Conservation (phyloP, 35 echinoderm and acorn worm genomes). For the Apostichopus californicus region DNA sequence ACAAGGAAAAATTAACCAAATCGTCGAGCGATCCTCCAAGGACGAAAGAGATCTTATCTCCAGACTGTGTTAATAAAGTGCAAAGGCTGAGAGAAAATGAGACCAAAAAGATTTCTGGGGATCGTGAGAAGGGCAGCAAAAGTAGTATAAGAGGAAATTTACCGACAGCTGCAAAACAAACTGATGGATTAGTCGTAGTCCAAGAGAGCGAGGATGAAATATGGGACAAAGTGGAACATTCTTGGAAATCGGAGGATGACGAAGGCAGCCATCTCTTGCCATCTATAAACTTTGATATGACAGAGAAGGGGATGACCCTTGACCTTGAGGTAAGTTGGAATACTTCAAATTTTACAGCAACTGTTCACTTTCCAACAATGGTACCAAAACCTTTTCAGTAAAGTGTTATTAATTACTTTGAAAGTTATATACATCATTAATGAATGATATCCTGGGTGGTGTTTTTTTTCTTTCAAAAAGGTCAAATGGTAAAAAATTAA, state of each 20-base stretch:
- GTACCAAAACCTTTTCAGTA: too few relatives aligned
- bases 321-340: not conserved
- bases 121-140: not conserved
- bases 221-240: constrained; percentile 43
- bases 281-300: not conserved
- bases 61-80: not conserved
- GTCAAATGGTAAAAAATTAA: too few relatives aligned
- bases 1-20: not conserved
- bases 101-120: not conserved
- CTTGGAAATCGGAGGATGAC: constrained; percentile 25
- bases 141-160: not conserved
- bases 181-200: not conserved
- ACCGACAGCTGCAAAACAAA: not conserved
- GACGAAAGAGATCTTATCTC: not conserved
- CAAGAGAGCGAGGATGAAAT: constrained; percentile 42
- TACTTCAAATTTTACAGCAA: not conserved
- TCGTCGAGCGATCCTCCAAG: not conserved
- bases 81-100: not conserved
- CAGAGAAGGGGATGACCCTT: not conserved
- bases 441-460: too few relatives aligned
- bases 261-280: not conserved
- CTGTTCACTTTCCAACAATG: too few relatives aligned
- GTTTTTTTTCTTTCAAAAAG: too few relatives aligned
- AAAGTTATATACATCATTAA: too few relatives aligned
- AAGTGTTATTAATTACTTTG: too few relatives aligned